These are phyloP conservation scores for Charaxes varanes DNA, from an alignment of 1,140 invertebrate genomes.

Conservation along the genomic window DNA sequence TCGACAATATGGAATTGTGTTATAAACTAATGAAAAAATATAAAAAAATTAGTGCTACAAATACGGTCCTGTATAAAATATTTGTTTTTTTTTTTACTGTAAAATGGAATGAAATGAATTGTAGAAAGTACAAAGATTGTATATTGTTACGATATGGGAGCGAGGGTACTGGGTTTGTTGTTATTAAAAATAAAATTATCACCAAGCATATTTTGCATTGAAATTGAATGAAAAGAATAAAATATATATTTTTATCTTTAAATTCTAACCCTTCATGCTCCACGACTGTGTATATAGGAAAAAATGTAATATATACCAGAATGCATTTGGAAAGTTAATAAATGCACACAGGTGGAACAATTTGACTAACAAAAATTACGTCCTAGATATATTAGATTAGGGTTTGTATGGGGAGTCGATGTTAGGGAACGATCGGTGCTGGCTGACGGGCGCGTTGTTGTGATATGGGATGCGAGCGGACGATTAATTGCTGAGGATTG, in stretches of 20 bases:
- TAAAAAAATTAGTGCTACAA: conserved; percentile 37
- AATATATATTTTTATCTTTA: conserved; percentile 5
- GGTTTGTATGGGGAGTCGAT: conserved; percentile 16
- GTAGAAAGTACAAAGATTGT: conserved; percentile 43
- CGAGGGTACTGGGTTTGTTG: conserved; percentile 17
- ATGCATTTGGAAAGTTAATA: conserved; percentile 20
- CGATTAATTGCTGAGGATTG: conserved; percentile 33
- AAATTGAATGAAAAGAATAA: conserved; percentile 5
- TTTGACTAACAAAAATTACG: conserved; percentile 30
- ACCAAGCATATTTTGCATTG: conserved; percentile 6
- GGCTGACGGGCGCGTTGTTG: conserved; percentile 50
- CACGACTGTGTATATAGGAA: conserved; percentile 4
- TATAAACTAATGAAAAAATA: conserved; percentile 46
- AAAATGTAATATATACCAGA: conserved; percentile 17
- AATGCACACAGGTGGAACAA: conserved; percentile 23
- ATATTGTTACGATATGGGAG: conserved; percentile 33
- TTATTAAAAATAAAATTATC: conserved; percentile 8
- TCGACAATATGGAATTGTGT: conserved; percentile 55
- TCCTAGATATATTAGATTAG: conserved; percentile 24
- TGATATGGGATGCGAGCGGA: conserved; percentile 42
- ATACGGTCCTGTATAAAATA: conserved; percentile 16
- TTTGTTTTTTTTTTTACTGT: too few relatives aligned
- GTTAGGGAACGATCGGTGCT: conserved; percentile 20
- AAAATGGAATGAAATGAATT: too few relatives aligned
- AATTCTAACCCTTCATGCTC: conserved; percentile 1